phyloP scores from a whole-genome alignment of 2,797 vertebrate species.

The Scyliorhinus canicula region DNA sequence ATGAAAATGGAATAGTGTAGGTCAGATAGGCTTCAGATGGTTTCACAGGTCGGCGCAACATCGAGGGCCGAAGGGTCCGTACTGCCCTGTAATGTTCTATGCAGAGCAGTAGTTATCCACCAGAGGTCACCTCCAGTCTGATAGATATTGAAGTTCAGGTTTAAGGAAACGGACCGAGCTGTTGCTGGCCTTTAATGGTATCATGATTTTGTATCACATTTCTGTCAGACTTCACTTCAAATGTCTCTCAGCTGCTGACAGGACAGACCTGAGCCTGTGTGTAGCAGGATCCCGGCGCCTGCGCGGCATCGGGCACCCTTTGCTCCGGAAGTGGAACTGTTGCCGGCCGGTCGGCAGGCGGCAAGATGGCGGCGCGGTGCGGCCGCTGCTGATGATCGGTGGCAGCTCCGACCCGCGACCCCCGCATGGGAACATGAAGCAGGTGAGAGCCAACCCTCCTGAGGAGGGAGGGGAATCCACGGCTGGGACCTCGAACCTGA shows the following conservation, averaged over 20 bases:
- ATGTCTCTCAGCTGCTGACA: background rate
- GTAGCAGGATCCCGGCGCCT: background rate
- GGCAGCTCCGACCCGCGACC: background rate
- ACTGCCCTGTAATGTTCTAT: too few species aligned
- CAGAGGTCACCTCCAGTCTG: background rate
- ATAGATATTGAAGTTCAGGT: background rate
- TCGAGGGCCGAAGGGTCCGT: too few species aligned
- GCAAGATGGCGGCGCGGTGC: background rate
- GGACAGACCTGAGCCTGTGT: background rate
- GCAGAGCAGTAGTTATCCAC: background rate
- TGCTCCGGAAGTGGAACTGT: background rate
- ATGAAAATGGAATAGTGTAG: too few species aligned
- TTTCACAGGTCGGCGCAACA: too few species aligned
- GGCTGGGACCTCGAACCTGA: background rate
- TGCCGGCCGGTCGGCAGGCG: background rate
- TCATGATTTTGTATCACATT: background rate
- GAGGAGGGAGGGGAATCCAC: background rate
- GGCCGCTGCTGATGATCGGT: background rate
- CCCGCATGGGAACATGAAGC: background rate
- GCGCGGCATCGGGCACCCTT: background rate
- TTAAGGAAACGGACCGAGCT: background rate
- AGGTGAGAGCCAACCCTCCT: background rate
- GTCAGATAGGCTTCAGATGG: too few species aligned
- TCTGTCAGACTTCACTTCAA: background rate
- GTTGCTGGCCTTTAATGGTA: background rate